Conservation (phyloP, 2,113 vertebrate genomes). For the Pomatostomus ruficeps region DNA sequence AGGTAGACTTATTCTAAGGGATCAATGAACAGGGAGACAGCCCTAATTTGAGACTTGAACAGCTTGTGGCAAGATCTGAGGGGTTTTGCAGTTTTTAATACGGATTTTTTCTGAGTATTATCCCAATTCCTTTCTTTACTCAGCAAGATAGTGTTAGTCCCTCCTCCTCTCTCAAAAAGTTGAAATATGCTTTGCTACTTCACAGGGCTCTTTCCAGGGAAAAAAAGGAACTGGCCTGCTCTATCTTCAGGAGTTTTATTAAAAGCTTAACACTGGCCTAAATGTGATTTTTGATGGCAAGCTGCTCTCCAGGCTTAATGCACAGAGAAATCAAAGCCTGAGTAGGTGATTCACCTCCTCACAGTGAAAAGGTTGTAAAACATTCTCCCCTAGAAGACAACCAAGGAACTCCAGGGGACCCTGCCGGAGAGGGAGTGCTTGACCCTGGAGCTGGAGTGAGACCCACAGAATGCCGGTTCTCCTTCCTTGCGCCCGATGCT, state of each 20-base stretch:
- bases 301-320: not conserved
- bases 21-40: accelerated
- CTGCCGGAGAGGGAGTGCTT: conserved; percentile 1
- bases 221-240: not conserved
- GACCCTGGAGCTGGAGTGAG: conserved; percentile 1
- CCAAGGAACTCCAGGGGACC: conserved; percentile 3
- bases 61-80: not conserved
- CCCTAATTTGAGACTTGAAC: not conserved
- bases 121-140: not conserved
- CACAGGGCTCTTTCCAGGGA: not conserved
- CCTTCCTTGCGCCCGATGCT: not conserved
- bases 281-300: not conserved
- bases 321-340: not conserved
- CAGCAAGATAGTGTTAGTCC: not conserved
- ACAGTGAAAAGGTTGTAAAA: not conserved
- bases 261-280: not conserved
- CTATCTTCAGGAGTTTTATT: not conserved
- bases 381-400: not conserved
- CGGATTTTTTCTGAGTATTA: not conserved
- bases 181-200: not conserved
- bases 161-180: not conserved
- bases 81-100: not conserved
- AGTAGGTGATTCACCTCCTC: not conserved
- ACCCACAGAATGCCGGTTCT: conserved; percentile 16
- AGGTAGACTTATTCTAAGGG: not conserved